Base-by-base conservation (phyloP, 2,888 invertebrate species). In the Anthophora plumipes region DNA sequence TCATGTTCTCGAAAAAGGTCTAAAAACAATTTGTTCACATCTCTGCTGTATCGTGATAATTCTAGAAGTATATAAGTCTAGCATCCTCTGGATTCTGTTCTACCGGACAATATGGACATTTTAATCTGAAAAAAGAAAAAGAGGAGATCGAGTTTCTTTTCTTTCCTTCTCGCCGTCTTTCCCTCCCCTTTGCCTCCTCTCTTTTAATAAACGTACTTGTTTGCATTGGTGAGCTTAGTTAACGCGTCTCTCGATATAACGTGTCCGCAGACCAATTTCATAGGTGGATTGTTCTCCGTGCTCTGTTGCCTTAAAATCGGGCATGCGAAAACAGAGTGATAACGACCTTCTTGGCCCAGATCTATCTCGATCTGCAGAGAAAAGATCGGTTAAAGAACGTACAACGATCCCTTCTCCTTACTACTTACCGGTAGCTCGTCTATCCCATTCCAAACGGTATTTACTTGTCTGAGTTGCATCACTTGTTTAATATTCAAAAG, bases 301-400 rank as follows among this genome's bases (percentile, higher is more conserved):
- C 98, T 98, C 93, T 99, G 99, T 92, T 99, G 99, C 72, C 99
- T 96, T 80, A 99, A 95, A 91, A 99, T 99, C 11, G 99, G 99
- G 93, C 99, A 99, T 31, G 99, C 99, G 94, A 99, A 99, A 92
- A 99, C 97, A 8, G 99, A 99, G 94, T 99, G 99, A 93, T 98
- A 99, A 86, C 98, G 96, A 91, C 97, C 97, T 85, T 98, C 98
- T 73, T 95, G 95, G 52, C 98, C 99, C 85, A 99, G 95, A 91
- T 99, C 98, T 78, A 99, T 97, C 94, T 99, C 99, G 93, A 99
- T 98, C 98, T 98, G 93, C 55, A 92, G 90, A 77, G 63, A 82
- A 67, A 79, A 82, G 39, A 55, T 22, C 25, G 8, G 2, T 22
- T 43, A 57, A 48, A 6, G 59, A 25, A 31, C 20, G 46, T 25